These are phyloP conservation scores for Rotaria magnacalcarata DNA, from an alignment of 2,888 invertebrate genomes.

Conservation along the genomic window DNA sequence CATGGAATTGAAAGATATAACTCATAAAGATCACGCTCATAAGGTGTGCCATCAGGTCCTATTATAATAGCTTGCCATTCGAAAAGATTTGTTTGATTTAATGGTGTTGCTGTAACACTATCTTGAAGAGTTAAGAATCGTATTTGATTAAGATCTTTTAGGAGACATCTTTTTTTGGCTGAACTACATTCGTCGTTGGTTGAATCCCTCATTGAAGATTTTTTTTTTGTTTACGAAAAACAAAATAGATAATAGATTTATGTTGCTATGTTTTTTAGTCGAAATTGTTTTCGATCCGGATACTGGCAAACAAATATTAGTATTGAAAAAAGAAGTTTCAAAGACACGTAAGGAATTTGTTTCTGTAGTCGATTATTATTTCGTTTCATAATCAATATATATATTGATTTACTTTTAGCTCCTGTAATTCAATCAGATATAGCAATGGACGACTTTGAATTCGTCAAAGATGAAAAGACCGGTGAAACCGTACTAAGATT, in stretches of 20 bases:
- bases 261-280: background rate
- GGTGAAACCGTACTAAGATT: background rate
- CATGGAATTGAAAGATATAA: background rate
- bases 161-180: background rate
- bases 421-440: background rate
- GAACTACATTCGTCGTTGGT: background rate
- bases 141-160: background rate
- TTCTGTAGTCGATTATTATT: too few species aligned
- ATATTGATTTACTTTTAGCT: background rate
- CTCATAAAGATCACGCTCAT: background rate
- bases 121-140: background rate
- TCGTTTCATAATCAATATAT: background rate
- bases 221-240: background rate
- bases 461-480: background rate
- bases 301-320: background rate
- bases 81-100: constrained; percentile 5
- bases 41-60: background rate
- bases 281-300: background rate
- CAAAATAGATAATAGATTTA: background rate
- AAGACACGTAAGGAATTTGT: background rate
- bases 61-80: background rate
- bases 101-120: background rate
- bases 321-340: background rate
- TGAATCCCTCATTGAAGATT: background rate
- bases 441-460: background rate